These are phyloP conservation scores for Panorpa germanica DNA, from an alignment of 2,888 invertebrate species.

Conservation along the genomic window DNA sequence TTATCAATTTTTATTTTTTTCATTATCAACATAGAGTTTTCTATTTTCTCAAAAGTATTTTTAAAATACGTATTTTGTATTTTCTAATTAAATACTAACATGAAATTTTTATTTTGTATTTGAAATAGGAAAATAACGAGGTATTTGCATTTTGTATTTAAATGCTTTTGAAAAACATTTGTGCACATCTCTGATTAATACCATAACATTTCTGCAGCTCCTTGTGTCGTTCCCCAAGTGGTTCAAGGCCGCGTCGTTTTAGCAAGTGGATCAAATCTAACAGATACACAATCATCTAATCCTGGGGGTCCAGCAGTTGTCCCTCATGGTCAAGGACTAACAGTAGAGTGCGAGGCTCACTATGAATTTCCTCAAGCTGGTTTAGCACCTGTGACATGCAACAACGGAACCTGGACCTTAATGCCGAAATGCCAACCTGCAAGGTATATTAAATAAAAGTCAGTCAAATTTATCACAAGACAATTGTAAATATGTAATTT, in stretches of 20 bases:
- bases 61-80: too few species aligned
- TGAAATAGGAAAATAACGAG: too few species aligned
- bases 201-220: constrained; percentile 62
- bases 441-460: constrained; percentile 29
- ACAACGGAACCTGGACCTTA: constrained; percentile 91
- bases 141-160: too few species aligned
- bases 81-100: too few species aligned
- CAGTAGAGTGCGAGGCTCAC: constrained; percentile 66
- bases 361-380: constrained; percentile 67
- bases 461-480: too few species aligned
- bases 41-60: too few species aligned
- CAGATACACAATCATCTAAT: constrained; percentile 17
- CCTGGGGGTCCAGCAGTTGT: constrained; percentile 28
- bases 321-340: constrained; percentile 48
- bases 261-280: constrained; percentile 21
- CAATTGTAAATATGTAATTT: constrained; percentile 15
- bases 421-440: constrained; percentile 73
- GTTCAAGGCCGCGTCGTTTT: constrained; percentile 57
- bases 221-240: constrained; percentile 83
- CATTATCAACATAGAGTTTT: constrained; percentile 6
- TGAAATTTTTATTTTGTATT: too few species aligned
- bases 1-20: constrained; percentile 3
- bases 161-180: too few species aligned
- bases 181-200: too few species aligned
- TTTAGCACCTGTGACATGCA: constrained; percentile 61